Base-by-base conservation (phyloP, 2,888 invertebrate genomes). In the Gortyna flavago region DNA sequence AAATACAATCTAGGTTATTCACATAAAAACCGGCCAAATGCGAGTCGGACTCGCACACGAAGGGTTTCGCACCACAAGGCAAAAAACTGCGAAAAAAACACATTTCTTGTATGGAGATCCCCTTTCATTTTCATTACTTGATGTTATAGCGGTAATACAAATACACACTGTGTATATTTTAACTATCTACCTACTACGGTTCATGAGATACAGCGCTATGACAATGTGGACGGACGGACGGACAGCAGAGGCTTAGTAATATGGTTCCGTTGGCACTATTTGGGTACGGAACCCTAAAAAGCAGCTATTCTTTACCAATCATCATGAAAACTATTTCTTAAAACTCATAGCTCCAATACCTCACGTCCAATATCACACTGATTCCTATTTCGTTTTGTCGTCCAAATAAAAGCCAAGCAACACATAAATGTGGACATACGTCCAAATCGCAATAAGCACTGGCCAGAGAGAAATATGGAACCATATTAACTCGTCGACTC, bases 401-500 rank as follows among this genome's bases (percentile, higher is more conserved):
- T 72, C 18, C 44, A 79, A 83, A 83, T 72, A 69, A 73, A 82
- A 79, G 35, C 69, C 57, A 70, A 78, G 54, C 29, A 67, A 86
- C 72, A 86, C 73, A 70, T 84, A 84, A 70, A 68, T 66, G 86
- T 69, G 59, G 35, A 75, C 79, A 32, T 70, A 75, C n/a, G 77
- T 82, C 84, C 32, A 84, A 86, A 84, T 86, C 59, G 79, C 77
- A 72, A 86, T 79, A 81, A 83, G 66, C 75, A 75, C 41, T 79
- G 62, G 64, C 65, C 51, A 61, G 65, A 25, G 75, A 88, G 79
- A 85, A 87, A 87, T 88, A 88, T 88, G 87, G 71, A 76, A 82
- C 75, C 78, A 88, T 80, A 87, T 87, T 83, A 85, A 85, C 81
- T 85, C 80, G 86, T 79, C 84, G 78, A 72, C 75, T 80, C 81